Evolutionary conservation across 2,888 invertebrate genomes (phyloP), one percentile per base, ranked within the genome.

Genomic region (Zonitis immaculata): DNA sequence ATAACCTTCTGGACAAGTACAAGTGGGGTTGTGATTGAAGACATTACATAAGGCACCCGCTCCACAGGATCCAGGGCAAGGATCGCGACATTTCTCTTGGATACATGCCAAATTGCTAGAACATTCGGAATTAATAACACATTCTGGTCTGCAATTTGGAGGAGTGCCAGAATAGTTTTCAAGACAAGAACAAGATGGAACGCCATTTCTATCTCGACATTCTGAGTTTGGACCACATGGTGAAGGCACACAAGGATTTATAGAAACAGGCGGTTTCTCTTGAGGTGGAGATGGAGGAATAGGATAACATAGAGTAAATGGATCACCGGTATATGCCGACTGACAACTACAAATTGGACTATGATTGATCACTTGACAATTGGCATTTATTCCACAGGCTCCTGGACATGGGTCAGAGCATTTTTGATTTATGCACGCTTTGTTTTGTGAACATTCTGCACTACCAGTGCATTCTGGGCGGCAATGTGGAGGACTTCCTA

Each of bases 191-290:
- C 91, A 92, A 9, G 86, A 83, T 27, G 89, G 87, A 20, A 78
- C 76, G 42, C 82, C 82, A 56, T 84, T 82, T n/a, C 82, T 76
- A 62, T 86, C 83, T 53, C 84, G 80, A 68, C 91, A 92, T 68
- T 87, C 80, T 11, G 90, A 85, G 70, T 88, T 86, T 16, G 85
- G 82, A 22, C 91, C 91, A 71, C 91, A 91, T 3, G 90, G 89
- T 28, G 88, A 86, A 20, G 89, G 89, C 47, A 83, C 70, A 70
- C 91, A 91, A 45, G 89, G 88, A 75, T 88, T 82, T 35, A 78
- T 80, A 44, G 73, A 66, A 52, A 51, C 28, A 32, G 52, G 46
- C 27, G 54, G 48, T 16, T 45, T 44, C 42, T 43, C 25, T 46
- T 57, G 66, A 54, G 67, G 67, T 30, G 65, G 55, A 28, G 71